Conservation (phyloP, 2,113 vertebrate genomes). For the Serinus canaria region DNA sequence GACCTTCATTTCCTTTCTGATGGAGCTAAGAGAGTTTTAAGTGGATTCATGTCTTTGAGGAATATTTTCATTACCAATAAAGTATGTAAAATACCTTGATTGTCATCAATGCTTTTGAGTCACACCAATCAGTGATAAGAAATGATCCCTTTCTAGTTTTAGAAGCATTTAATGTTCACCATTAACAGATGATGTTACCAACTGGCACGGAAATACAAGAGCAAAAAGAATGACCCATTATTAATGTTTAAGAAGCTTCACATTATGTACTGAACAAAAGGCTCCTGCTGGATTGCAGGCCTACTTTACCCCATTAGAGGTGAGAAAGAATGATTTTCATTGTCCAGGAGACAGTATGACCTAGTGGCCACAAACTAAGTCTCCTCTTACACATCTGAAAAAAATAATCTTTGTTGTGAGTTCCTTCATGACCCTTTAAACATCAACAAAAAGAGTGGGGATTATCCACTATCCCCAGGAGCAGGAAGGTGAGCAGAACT, state of each 20-base stretch:
- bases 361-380: neutral
- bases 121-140: neutral
- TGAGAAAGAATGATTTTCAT: neutral
- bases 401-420: neutral
- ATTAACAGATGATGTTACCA: neutral
- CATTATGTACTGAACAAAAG: neutral
- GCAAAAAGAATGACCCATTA: neutral
- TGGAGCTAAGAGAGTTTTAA: neutral
- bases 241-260: neutral
- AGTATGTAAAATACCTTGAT: neutral
- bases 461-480: neutral
- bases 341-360: neutral
- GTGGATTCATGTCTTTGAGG: neutral
- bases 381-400: neutral
- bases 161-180: neutral
- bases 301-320: neutral
- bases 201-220: neutral
- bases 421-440: neutral
- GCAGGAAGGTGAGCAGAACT: neutral
- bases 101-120: neutral
- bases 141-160: neutral
- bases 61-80: slow-evolving; percentile 39
- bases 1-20: neutral
- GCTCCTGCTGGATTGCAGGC: neutral
- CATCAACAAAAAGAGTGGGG: neutral